Conservation (phyloP, 2,888 invertebrate species). For the Aspidiotus destructor region DNA sequence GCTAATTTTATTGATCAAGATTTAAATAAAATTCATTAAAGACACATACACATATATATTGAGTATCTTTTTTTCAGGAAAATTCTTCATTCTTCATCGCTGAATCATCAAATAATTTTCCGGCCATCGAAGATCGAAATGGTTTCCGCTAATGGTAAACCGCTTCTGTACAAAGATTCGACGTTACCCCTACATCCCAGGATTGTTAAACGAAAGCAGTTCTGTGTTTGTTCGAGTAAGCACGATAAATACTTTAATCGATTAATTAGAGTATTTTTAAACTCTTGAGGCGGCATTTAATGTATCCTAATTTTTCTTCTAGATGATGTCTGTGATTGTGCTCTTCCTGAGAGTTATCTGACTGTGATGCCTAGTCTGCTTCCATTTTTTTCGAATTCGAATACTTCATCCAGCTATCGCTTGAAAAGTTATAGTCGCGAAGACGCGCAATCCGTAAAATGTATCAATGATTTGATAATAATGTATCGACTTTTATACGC, state of each 20-base stretch:
- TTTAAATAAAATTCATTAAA: neutral
- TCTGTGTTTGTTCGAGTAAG: constrained; percentile 10
- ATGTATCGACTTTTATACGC: constrained; percentile 7
- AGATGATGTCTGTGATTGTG: constrained; percentile 8
- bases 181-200: constrained; percentile 3
- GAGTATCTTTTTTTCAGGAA: constrained; percentile 10
- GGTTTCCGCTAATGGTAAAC: constrained; percentile 8
- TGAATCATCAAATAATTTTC: constrained; percentile 7
- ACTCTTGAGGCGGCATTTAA: neutral
- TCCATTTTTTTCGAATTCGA: neutral
- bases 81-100: constrained; percentile 10
- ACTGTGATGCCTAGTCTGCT: constrained; percentile 18
- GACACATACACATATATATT: neutral
- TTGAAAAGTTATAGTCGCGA: constrained; percentile 6
- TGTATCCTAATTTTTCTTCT: neutral
- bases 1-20: too few species aligned
- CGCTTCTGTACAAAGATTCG: constrained; percentile 8
- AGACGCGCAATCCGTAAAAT: neutral
- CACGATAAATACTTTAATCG: neutral
- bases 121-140: constrained; percentile 12
- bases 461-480: constrained; percentile 6
- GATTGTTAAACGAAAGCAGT: neutral
- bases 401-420: neutral
- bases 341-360: constrained; percentile 22
- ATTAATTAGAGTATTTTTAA: neutral